These are phyloP conservation scores for Pomacea maculata DNA, from an alignment of 1,140 invertebrate species.

Conservation along the genomic window DNA sequence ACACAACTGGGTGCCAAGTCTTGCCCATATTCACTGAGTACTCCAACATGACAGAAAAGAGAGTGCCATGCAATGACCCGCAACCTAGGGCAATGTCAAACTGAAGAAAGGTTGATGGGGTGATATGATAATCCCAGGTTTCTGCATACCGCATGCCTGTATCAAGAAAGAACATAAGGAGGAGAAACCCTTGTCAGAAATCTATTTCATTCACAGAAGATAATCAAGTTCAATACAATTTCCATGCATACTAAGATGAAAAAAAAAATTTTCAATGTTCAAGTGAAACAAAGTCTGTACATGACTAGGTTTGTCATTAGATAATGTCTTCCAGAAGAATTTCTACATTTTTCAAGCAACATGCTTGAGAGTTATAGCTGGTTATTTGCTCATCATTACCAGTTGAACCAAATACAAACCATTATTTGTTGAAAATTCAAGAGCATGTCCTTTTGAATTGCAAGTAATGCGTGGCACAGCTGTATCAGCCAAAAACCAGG, in stretches of 20 bases:
- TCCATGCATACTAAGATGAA: too few relatives aligned
- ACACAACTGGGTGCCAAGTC: constrained; percentile 63
- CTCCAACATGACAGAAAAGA: constrained; percentile 60
- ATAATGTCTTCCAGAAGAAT: too few relatives aligned
- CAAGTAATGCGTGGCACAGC: constrained; percentile 59
- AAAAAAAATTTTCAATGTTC: too few relatives aligned
- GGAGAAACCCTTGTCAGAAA: too few relatives aligned
- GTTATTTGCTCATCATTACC: too few relatives aligned
- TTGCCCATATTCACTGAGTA: constrained; percentile 66
- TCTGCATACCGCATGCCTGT: constrained; percentile 61
- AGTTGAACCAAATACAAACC: constrained; percentile 30
- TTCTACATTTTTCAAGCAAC: too few relatives aligned
- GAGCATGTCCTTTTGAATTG: constrained; percentile 56
- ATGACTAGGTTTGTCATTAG: too few relatives aligned
- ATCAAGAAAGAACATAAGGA: too few relatives aligned
- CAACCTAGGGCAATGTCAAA: constrained; percentile 67
- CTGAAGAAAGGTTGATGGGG: constrained; percentile 65
- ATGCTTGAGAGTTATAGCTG: too few relatives aligned
- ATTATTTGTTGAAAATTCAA: constrained; percentile 60
- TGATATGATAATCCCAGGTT: constrained; percentile 66
- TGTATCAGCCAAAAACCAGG: constrained; percentile 63
- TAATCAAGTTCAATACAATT: too few relatives aligned
- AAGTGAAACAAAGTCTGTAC: too few relatives aligned
- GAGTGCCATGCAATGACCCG: constrained; percentile 50
- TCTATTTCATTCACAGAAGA: too few relatives aligned